Evolutionary conservation across 1,140 invertebrate genomes (phyloP), one percentile per base, ranked within the genome.

Genomic region (Aphaenogaster floridana): DNA sequence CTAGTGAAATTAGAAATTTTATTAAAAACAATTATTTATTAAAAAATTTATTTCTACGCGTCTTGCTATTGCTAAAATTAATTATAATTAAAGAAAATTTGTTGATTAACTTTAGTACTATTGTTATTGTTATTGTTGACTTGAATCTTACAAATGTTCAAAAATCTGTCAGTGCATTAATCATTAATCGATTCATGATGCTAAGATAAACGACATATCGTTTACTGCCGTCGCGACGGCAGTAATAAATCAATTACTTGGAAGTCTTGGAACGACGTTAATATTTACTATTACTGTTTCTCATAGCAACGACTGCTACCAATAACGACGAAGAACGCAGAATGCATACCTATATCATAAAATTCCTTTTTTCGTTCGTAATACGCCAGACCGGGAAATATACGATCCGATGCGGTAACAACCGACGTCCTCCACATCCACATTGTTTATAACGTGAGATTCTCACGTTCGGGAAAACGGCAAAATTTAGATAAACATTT

Each of bases 311-410:
- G 13, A 8, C 7, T 21, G 9, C n/a, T 13, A 42, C 9, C 48
- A 28, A 45, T 48, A 63, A n/a, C 21, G 21, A 54, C 11, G 7
- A 15, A 36, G 3, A 9, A n/a, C 3, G 17, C 13, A 69, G 57
- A 68, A 63, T 52, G 15, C 81, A 86, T 91, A 92, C 94, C 91
- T 63, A 93, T 91, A 68, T 94, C 93, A 86, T 91, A 93, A 89
- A 93, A 94, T 89, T 93, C 92, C 50, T 92, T 93, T 81, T 93
- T 92, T 21, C 90, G 88, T 88, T 94, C 87, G 83, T 93, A 87
- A 87, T 93, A 91, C 13, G 89, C 86, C 63, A 95, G 93, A 13
- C 95, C 95, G 15, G 96, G 95, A 93, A 96, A 96, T 88, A 96
- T 93, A 45, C 92, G 91, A 93, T 96, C 95, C 8, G 96, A 96